Base-by-base conservation (phyloP, 2,797 vertebrate genomes). In the Hemitrygon akajei region DNA sequence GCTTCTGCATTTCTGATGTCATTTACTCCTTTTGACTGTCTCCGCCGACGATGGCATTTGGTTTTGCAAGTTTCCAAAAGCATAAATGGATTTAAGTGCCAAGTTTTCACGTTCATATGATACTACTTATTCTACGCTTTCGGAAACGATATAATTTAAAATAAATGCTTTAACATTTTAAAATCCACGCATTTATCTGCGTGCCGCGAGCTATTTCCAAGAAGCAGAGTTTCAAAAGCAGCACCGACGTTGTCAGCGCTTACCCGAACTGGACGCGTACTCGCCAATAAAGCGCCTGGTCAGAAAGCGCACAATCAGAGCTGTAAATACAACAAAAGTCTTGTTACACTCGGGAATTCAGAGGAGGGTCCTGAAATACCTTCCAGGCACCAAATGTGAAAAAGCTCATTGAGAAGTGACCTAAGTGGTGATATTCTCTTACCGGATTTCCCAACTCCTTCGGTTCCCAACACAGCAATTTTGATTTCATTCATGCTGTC, bases 281-380 rank as follows among this genome's bases (percentile, higher is more conserved):
- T 98, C 98, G 0, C 98, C 98, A 94, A 98, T 98, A 94, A 98
- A 98, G 0, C 98, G 94, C 94, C 96, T 95, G 0, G 98, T 98
- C 76, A 98, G 97, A 95, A 98, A 98, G 1, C 98, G 96, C 94
- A 98, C 98, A 0, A 97, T 96, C 82, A 98, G 97, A 30, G 98
- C 97, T 98, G 96, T 93, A 93, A 94, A 63, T 94, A 94, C 0
- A 20, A 95, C 63, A 47, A 93, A 14, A 3, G 79, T 81, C 66
- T 25, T 22, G 10, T 40, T 69, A 22, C 89, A 18, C 1, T 11
- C 11, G 25, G 2, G 3, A 76, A 22, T 69, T 5, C n/a, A 47
- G 0, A 4, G 58, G 34, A 7, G 14, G n/a, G 4, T 69, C 47
- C 47, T 5, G 25, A 27, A 30, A 86, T 86, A 12, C 10, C 81